Evolutionary conservation across 2,888 invertebrate species (phyloP).

Genomic region (Drosophila subsilvestris): DNA sequence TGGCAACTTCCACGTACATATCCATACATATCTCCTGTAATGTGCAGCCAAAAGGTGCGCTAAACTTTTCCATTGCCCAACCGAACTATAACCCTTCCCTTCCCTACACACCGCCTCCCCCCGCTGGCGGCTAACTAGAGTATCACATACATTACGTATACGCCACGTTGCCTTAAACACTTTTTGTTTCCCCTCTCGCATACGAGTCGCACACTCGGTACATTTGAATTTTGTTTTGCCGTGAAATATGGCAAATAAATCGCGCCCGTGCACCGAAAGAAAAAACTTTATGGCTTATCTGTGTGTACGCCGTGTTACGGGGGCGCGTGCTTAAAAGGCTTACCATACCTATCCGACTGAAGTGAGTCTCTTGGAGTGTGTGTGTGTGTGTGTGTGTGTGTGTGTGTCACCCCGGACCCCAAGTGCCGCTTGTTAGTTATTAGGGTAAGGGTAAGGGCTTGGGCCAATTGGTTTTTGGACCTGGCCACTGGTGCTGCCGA

Average conservation of each 20-base stretch:
- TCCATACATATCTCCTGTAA: conserved; percentile 13
- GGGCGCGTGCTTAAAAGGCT: conserved; percentile 72
- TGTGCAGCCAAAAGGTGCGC: conserved; percentile 63
- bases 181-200: conserved; percentile 68
- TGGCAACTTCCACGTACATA: neutral
- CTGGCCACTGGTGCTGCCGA: conserved; percentile 28
- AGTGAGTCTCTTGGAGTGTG: conserved; percentile 7
- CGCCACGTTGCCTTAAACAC: conserved; percentile 74
- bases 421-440: conserved; percentile 75
- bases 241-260: conserved; percentile 78
- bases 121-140: conserved; percentile 43
- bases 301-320: conserved; percentile 43
- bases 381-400: conserved; percentile 6
- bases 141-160: conserved; percentile 71
- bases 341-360: conserved; percentile 30
- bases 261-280: conserved; percentile 60
- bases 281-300: conserved; percentile 76
- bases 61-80: conserved; percentile 54
- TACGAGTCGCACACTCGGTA: conserved; percentile 48
- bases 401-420: conserved; percentile 35
- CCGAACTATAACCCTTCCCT: conserved; percentile 20
- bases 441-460: conserved; percentile 65
- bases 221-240: conserved; percentile 75
- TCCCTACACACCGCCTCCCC: neutral
- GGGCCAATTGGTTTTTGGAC: conserved; percentile 61